Evolutionary conservation across 2,113 vertebrate genomes (phyloP).

Genomic region (Vulpes ferrilata): DNA sequence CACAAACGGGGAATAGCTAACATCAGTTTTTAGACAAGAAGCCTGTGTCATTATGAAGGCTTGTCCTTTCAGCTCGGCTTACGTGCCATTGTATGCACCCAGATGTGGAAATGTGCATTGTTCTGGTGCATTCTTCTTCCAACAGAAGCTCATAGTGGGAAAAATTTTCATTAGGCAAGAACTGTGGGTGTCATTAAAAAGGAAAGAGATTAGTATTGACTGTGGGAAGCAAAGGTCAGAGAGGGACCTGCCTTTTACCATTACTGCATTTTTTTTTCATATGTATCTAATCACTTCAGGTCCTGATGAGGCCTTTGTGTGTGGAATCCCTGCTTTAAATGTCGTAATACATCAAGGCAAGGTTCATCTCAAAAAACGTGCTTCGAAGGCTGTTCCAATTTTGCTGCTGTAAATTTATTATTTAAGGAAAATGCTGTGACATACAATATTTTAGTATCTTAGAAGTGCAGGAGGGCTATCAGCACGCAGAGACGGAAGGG

Average conservation of each 20-base stretch:
- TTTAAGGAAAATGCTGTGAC: slow-evolving; percentile 80
- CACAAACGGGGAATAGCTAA: background rate
- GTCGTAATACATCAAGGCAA: slow-evolving; percentile 70
- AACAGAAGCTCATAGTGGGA: background rate
- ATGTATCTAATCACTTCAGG: slow-evolving; percentile 70
- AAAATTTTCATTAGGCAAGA: slow-evolving; percentile 52
- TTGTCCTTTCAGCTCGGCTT: background rate
- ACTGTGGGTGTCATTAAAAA: slow-evolving; percentile 57
- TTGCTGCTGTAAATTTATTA: slow-evolving; percentile 75
- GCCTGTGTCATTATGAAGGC: background rate
- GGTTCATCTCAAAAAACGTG: slow-evolving; percentile 70
- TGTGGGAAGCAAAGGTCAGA: slow-evolving; percentile 57
- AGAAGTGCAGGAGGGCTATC: slow-evolving; percentile 70
- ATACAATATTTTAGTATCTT: slow-evolving; percentile 73
- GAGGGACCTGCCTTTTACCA: slow-evolving; percentile 50
- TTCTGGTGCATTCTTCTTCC: background rate
- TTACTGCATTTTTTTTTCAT: slow-evolving; percentile 45
- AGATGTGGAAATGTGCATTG: background rate
- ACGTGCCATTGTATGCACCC: background rate
- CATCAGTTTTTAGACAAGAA: background rate
- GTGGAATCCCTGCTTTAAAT: slow-evolving; percentile 53
- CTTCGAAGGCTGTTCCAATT: slow-evolving; percentile 70
- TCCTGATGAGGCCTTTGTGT: slow-evolving; percentile 49
- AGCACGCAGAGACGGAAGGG: background rate
- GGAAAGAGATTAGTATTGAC: slow-evolving; percentile 56